These are phyloP conservation scores for Fragum fragum DNA, from an alignment of 2,888 invertebrate genomes.

Conservation along the genomic window DNA sequence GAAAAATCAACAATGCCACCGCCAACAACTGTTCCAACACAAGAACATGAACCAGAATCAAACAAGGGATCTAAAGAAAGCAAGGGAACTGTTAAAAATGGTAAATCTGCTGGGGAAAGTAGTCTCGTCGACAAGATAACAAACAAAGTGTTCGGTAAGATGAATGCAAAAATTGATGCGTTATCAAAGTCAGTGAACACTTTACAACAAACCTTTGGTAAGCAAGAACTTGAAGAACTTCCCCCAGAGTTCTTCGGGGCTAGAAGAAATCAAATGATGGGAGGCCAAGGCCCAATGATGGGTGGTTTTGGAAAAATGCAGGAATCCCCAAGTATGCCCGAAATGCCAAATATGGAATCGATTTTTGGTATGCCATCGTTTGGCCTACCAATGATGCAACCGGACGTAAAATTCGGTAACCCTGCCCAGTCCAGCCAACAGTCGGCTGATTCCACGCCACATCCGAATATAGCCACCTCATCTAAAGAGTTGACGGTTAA, in stretches of 20 bases:
- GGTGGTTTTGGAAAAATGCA: background rate
- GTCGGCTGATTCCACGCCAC: background rate
- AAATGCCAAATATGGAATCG: background rate
- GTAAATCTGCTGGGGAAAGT: background rate
- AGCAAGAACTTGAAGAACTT: constrained; percentile 8
- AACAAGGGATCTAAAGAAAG: background rate
- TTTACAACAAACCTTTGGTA: constrained; percentile 7
- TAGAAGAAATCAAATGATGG: constrained; percentile 13
- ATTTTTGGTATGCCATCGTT: background rate
- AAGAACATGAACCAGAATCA: constrained; percentile 15
- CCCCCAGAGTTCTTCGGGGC: background rate
- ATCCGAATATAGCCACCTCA: background rate
- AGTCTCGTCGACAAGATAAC: background rate
- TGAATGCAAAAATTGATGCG: background rate
- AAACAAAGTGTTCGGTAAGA: background rate
- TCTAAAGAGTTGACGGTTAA: background rate
- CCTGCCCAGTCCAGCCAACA: background rate
- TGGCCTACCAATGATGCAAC: background rate
- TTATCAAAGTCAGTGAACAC: constrained; percentile 1
- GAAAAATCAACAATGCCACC: background rate
- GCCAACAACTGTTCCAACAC: background rate
- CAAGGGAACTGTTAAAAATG: background rate
- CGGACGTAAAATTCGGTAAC: background rate
- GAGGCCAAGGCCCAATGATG: constrained; percentile 13
- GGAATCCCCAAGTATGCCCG: background rate